Percentiles rank a stretch among this genome's conserved stretches.
Conservation (phyloP, 2,797 vertebrate species). For the Gymnothorax javanicus region DNA sequence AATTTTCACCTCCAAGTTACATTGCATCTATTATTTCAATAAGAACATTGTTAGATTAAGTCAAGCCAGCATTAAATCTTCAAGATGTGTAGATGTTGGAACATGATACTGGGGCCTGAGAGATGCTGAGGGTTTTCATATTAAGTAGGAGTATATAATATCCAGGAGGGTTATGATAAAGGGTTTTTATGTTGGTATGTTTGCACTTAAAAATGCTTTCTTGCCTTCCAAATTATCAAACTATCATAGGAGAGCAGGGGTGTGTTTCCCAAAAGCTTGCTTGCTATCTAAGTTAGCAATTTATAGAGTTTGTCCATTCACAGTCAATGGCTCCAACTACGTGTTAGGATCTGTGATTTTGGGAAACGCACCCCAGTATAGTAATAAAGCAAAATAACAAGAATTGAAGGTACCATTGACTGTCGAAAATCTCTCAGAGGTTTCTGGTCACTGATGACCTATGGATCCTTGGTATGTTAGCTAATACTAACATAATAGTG, state of each 20-base stretch:
- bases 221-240: background rate
- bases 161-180: background rate
- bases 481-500: conserved; percentile 27
- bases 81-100: background rate
- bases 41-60: background rate
- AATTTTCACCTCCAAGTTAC: background rate
- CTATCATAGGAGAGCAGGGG: background rate
- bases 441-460: conserved; percentile 12
- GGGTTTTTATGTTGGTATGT: background rate
- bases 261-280: too few relatives aligned
- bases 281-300: too few relatives aligned
- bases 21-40: background rate
- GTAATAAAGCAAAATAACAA: background rate
- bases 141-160: background rate
- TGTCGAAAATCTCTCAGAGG: background rate
- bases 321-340: too few relatives aligned
- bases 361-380: background rate
- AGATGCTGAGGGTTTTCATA: background rate
- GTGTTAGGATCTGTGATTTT: too few relatives aligned
- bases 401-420: background rate
- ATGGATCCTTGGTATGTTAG: background rate
- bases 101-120: background rate
- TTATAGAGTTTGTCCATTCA: too few relatives aligned
- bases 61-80: background rate
- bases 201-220: background rate